Evolutionary conservation across 2,888 invertebrate genomes (phyloP).

Genomic region (Petrophora chlorosata): DNA sequence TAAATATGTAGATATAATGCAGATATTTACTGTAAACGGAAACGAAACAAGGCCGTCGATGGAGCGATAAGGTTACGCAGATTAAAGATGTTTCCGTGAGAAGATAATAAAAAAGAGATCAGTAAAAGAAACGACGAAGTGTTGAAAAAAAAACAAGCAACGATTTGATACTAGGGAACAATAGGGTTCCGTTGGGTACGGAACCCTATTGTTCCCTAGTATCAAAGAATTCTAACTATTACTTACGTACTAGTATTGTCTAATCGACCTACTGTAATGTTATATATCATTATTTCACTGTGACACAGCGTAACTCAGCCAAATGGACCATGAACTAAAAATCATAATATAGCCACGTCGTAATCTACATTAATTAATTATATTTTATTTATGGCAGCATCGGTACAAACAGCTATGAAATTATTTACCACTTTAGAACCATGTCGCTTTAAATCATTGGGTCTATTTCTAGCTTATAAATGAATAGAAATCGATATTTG

Average conservation of each 20-base stretch:
- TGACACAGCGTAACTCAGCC: conserved; percentile 15
- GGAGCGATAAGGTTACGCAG: conserved; percentile 6
- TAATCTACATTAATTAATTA: conserved; percentile 28
- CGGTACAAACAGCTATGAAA: conserved; percentile 7
- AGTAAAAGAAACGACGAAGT: no score
- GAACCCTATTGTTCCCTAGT: no score
- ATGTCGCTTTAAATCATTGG: background rate
- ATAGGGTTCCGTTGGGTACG: no score
- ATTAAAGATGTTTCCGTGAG: conserved; percentile 2
- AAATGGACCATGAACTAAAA: conserved; percentile 30
- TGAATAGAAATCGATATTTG: no score
- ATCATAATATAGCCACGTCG: conserved; percentile 13
- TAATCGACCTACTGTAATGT: conserved; percentile 1
- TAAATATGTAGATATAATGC: no score
- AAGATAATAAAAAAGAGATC: background rate
- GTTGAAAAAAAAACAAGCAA: no score
- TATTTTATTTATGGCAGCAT: conserved; percentile 19
- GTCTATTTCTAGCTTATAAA: background rate
- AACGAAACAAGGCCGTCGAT: conserved; percentile 13
- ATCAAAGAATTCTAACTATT: no score
- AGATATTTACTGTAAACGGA: conserved; percentile 6
- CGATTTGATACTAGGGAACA: no score
- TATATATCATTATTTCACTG: no score
- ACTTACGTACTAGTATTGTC: background rate
- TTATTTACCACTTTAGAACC: conserved; percentile 1